phyloP scores from a whole-genome alignment of 2,797 vertebrate species.

The Siniperca undulata region DNA sequence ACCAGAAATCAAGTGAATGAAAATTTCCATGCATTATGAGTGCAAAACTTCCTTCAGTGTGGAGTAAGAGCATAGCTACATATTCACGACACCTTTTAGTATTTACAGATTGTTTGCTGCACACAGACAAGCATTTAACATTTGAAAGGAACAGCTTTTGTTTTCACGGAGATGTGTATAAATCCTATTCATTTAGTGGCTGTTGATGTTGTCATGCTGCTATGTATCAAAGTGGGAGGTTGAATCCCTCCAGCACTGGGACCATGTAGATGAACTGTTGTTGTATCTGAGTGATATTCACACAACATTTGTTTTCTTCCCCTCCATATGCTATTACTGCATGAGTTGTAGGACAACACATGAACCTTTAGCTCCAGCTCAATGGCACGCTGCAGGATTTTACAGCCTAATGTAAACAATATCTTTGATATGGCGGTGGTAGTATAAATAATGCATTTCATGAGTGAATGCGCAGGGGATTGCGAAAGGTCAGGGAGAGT shows the following conservation, averaged over 20 bases:
- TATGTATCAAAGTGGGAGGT: slow-evolving; percentile 39
- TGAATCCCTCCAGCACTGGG: slow-evolving; percentile 25
- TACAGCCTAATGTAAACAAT: slow-evolving; percentile 76
- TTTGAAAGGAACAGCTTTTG: slow-evolving; percentile 62
- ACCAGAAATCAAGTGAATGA: slow-evolving; percentile 24
- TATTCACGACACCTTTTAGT: slow-evolving; percentile 46
- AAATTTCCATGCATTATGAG: slow-evolving; percentile 5
- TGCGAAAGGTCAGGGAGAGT: slow-evolving; percentile 79
- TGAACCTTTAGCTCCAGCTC: slow-evolving; percentile 53
- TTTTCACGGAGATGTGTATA: slow-evolving; percentile 41
- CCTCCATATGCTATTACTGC: slow-evolving; percentile 34
- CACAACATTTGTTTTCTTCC: slow-evolving; percentile 38
- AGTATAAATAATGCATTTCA: slow-evolving; percentile 82
- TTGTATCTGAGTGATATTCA: slow-evolving; percentile 37
- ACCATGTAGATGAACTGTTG: slow-evolving; percentile 14
- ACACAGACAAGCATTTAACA: slow-evolving; percentile 41
- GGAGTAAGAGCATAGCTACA: not conserved
- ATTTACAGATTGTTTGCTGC: slow-evolving; percentile 35
- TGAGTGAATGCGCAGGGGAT: slow-evolving; percentile 73
- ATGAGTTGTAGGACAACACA: slow-evolving; percentile 32
- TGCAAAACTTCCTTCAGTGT: not conserved
- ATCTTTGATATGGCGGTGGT: slow-evolving; percentile 66
- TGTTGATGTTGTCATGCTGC: slow-evolving; percentile 35
- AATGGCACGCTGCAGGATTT: slow-evolving; percentile 56
- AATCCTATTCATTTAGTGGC: slow-evolving; percentile 35